phyloP scores from a whole-genome alignment of 30 jellyfish, hydroid and myxozoan species.

The Cassiopea andromeda region DNA sequence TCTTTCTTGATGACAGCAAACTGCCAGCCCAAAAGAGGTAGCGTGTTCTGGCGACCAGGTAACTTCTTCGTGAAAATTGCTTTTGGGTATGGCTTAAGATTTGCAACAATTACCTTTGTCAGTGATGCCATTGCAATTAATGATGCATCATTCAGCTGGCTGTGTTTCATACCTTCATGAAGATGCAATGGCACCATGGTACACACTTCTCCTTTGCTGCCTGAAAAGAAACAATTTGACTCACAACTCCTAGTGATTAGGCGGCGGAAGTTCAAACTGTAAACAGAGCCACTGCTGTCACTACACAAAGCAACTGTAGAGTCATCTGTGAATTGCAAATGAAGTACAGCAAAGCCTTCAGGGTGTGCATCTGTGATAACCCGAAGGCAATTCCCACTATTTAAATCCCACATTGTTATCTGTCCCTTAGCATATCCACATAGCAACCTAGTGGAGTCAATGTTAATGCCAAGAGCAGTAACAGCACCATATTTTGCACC shows the following conservation, averaged over 20 bases:
- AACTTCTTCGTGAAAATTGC: slow-evolving; percentile 86
- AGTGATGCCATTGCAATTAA: slow-evolving; percentile 98
- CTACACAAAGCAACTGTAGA: slow-evolving; percentile 93
- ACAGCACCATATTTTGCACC: slow-evolving; percentile 99
- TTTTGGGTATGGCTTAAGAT: slow-evolving; percentile 91
- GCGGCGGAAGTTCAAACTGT: slow-evolving; percentile 89
- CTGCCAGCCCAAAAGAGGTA: slow-evolving; percentile 95
- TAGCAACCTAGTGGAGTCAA: slow-evolving; percentile 87
- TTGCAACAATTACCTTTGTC: slow-evolving; percentile 88
- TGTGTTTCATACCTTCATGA: slow-evolving; percentile 84
- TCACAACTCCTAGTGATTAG: slow-evolving; percentile 94
- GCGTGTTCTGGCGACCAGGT: slow-evolving; percentile 79
- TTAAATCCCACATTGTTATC: slow-evolving; percentile 98
- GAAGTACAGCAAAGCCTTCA: slow-evolving; percentile 95
- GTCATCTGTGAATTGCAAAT: slow-evolving; percentile 98
- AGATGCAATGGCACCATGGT: slow-evolving; percentile 97
- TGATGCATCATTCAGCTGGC: slow-evolving; percentile 84
- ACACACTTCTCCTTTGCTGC: slow-evolving; percentile 99
- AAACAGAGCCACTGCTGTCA: slow-evolving; percentile 99
- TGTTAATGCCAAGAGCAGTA: slow-evolving; percentile 97
- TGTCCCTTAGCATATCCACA: slow-evolving; percentile 99
- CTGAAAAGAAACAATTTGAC: slow-evolving; percentile 95
- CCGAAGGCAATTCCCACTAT: slow-evolving; percentile 91
- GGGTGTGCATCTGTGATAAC: slow-evolving; percentile 99
- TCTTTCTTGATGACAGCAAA: slow-evolving; percentile 85